A percentile compares a stretch with the other conserved stretches of the same genome.
phyloP scores from a whole-genome alignment of 2,797 vertebrate species.

The Glossophaga mutica region DNA sequence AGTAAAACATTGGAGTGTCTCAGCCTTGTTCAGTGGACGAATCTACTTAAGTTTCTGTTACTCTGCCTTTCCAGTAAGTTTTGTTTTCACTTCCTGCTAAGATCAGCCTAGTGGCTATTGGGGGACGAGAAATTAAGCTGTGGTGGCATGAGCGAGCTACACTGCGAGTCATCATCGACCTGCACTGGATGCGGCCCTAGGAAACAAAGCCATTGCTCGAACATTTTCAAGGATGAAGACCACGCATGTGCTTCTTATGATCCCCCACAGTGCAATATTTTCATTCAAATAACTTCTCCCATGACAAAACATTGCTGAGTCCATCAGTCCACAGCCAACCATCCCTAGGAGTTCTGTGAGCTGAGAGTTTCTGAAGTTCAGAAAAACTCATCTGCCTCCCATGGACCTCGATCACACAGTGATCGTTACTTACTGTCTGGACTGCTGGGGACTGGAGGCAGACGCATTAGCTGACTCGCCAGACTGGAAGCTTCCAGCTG shows the following conservation, averaged over 20 bases:
- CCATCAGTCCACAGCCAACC: neutral
- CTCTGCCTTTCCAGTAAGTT: neutral
- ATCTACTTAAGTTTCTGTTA: neutral
- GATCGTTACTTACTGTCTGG: neutral
- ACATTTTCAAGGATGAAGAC: neutral
- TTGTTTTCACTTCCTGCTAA: slow-evolving; percentile 16
- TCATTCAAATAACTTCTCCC: neutral
- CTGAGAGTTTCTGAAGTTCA: neutral
- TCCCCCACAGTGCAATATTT: neutral
- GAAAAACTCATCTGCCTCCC: neutral
- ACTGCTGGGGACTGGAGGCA: neutral
- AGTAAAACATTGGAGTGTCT: neutral
- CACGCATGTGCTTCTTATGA: neutral
- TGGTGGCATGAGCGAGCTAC: neutral
- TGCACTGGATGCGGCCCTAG: neutral
- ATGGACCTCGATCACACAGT: neutral
- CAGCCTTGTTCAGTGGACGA: neutral
- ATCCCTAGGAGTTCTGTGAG: neutral
- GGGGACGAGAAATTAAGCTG: slow-evolving; percentile 9
- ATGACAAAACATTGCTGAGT: neutral
- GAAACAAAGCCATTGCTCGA: neutral
- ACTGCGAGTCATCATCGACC: neutral
- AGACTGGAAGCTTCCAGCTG: neutral
- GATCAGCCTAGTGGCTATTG: neutral
- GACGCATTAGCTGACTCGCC: neutral